phyloP scores from a whole-genome alignment of 2,888 invertebrate species.

The Spisula solida region DNA sequence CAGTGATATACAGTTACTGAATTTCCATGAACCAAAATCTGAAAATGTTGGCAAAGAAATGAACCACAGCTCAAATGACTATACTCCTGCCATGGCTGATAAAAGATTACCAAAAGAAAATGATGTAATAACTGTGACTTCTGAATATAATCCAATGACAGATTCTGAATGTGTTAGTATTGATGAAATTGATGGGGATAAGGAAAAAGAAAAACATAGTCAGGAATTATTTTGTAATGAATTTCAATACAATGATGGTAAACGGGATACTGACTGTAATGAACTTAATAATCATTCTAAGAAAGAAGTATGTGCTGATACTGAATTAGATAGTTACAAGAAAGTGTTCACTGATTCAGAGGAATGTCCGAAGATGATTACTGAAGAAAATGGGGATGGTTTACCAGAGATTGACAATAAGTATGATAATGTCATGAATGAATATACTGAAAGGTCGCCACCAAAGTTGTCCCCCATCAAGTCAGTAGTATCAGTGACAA shows the following conservation, averaged over 20 bases:
- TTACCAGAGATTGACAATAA: neutral
- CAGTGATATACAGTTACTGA: slow-evolving; percentile 52
- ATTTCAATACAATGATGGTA: neutral
- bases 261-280: neutral
- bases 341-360: neutral
- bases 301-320: neutral
- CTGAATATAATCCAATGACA: neutral
- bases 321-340: neutral
- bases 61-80: neutral
- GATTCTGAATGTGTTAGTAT: slow-evolving; percentile 4
- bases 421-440: neutral
- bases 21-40: slow-evolving; percentile 1
- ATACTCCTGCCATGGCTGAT: neutral
- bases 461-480: neutral
- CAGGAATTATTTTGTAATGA: neutral
- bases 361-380: neutral
- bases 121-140: neutral
- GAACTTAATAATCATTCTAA: neutral
- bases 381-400: neutral
- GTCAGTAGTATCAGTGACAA: neutral
- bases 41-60: neutral
- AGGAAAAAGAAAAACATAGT: neutral
- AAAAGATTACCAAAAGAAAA: neutral
- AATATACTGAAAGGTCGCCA: neutral
- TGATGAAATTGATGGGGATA: slow-evolving; percentile 59